Evolutionary conservation across 1,140 invertebrate species (phyloP), one percentile per base, ranked within the genome.

Genomic region (Atta texana): DNA sequence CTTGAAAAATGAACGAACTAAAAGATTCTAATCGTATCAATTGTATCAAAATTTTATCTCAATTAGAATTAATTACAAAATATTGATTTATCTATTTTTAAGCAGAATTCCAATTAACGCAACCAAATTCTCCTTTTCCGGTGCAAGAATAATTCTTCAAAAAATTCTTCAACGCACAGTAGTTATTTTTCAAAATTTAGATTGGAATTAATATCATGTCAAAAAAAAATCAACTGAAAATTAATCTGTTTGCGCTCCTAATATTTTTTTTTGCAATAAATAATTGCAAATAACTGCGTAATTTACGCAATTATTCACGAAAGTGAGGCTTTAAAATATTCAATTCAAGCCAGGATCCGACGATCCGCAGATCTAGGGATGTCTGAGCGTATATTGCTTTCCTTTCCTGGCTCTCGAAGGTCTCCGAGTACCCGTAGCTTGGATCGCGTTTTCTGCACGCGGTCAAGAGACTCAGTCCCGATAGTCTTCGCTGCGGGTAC

Each of bases 401-500:
- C 63, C 34, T 84, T 57, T 63, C 24, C 39, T 21, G 69, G 18
- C 55, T 75, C 39, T 63, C 53, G 55, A 84, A 84, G 69, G 69
- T 74, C 80, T 84, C 28, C 39, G 80, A 84, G 55, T 75, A 84
- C 80, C 80, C 80, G 80, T 84, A 84, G 80, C 68, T 61, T 57
- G 69, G 55, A 74, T 84, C 80, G 69, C 80, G 28, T 84, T 84
- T 84, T 84, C 80, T 75, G 55, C 21, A 61, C 55, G 80, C 69
- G 80, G 80, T 75, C 80, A 84, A 84, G 69, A 84, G 69, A 84
- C 80, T 59, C 69, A 24, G 44, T 84, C 80, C 57, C 55, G 80
- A 84, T 84, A 84, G 80, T 75, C n/a, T 44, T 84, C 57, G 80
- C 80, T 84, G 80, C 80, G 80, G 80, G 80, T 84, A 84, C 80